These are phyloP conservation scores for Paedocypris micromegethes DNA, from an alignment of 2,797 vertebrate species.

Conservation along the genomic window DNA sequence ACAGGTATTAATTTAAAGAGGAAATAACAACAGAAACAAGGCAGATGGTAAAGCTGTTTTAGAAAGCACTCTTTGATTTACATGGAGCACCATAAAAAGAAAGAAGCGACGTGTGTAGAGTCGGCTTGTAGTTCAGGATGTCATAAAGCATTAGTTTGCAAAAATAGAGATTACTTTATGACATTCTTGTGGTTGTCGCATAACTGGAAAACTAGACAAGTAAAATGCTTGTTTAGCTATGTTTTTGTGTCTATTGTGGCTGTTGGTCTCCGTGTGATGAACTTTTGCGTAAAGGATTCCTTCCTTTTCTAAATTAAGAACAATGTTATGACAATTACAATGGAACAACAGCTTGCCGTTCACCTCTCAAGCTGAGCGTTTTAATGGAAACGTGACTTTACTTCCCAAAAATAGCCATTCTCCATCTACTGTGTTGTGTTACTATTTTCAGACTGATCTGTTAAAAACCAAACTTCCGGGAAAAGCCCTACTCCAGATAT, in stretches of 20 bases:
- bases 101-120: conserved; percentile 15
- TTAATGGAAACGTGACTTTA: conserved; percentile 28
- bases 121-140: conserved; percentile 24
- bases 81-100: conserved; percentile 30
- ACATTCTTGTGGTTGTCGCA: conserved; percentile 12
- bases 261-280: conserved; percentile 12
- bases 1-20: conserved; percentile 47
- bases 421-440: too few species aligned
- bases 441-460: too few species aligned
- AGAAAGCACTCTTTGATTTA: conserved; percentile 19
- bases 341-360: conserved; percentile 6
- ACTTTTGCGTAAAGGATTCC: conserved; percentile 32
- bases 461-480: too few species aligned
- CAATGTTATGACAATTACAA: conserved; percentile 23
- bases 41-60: conserved; percentile 37
- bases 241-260: conserved; percentile 20
- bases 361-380: conserved; percentile 28
- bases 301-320: conserved; percentile 34
- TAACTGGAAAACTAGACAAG: conserved; percentile 13
- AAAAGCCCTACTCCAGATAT: too few species aligned
- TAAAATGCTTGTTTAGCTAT: conserved; percentile 38
- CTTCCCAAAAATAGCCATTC: not conserved
- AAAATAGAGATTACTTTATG: conserved; percentile 16
- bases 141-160: conserved; percentile 25
- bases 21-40: conserved; percentile 47